Evolutionary conservation across 2,888 invertebrate species (phyloP), one percentile per base, ranked within the genome.

Genomic region (Xestoiulus laeticollis): DNA sequence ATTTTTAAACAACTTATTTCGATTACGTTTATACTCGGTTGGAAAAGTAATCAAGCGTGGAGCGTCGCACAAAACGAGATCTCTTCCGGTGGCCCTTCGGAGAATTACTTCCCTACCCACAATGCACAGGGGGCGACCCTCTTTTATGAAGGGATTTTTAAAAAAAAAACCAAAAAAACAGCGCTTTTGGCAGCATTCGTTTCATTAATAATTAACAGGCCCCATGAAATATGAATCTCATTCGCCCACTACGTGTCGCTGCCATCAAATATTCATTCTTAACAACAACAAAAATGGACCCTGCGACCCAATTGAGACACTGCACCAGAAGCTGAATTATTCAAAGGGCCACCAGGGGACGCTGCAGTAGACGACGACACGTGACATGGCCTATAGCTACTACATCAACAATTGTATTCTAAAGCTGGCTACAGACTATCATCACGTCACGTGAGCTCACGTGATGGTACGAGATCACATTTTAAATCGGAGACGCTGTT

Each of bases 1-100:
- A 78, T 78, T 78, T 78, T 78, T 78, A 78, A 78, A 78, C 78
- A 78, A 78, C 78, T 78, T 78, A 78, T 78, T 78, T 78, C 78
- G 78, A 78, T 78, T 78, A 78, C 78, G 78, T 78, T 78, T 78
- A 26, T 78, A 78, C 78, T 78, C 78, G 30, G 30, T 78, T 30
- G 78, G 30, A 10, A 78, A 78, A 78, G 78, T 78, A 78, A 78
- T 78, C 78, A 78, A 78, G 78, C 78, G 78, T 68, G 68, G 10
- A 68, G 68, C 68, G n/a, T 26, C 26, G 68, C 26, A 48, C 68
- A 12, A 30, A 30, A 78, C 30, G 30, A 30, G 78, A 78, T 78
- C 30, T 78, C 78, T 78, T 78, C 78, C 78, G 26, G 78, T 78
- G 10, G 30, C 26, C 26, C 78, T 12, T 30, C 14, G 30, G 30